phyloP scores from a whole-genome alignment of 1,140 invertebrate genomes.

The Anoplophora glabripennis region DNA sequence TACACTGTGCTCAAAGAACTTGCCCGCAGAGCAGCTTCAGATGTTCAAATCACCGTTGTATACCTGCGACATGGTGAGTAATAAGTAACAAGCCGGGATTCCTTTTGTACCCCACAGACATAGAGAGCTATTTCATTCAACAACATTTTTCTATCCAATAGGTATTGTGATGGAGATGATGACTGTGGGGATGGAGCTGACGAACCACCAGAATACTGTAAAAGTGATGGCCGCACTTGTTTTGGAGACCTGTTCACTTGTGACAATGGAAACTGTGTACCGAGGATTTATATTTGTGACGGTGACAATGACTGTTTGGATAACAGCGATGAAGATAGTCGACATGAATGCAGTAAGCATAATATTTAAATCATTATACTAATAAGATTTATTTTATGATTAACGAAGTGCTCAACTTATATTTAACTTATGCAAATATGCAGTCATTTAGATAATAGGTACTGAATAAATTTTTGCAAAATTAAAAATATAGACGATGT shows the following conservation, averaged over 20 bases:
- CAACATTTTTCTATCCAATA: constrained; percentile 9
- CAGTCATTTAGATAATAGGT: too few relatives aligned
- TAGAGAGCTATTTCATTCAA: too few relatives aligned
- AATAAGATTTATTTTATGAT: too few relatives aligned
- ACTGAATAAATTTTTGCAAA: too few relatives aligned
- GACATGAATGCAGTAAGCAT: constrained; percentile 86
- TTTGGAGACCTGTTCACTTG: constrained; percentile 95
- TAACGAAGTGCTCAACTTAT: too few relatives aligned
- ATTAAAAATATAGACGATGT: too few relatives aligned
- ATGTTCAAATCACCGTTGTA: constrained; percentile 82
- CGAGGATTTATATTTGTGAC: constrained; percentile 95
- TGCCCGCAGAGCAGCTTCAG: constrained; percentile 90
- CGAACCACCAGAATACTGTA: constrained; percentile 88
- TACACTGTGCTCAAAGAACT: constrained; percentile 82
- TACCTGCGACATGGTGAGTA: constrained; percentile 90
- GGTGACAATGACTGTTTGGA: constrained; percentile 94
- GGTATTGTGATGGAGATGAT: constrained; percentile 77
- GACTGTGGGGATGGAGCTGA: constrained; percentile 88
- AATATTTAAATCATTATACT: too few relatives aligned
- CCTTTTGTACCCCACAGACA: too few relatives aligned
- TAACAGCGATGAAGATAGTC: constrained; percentile 84
- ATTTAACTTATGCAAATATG: too few relatives aligned
- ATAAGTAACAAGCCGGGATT: too few relatives aligned
- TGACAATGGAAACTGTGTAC: constrained; percentile 95
- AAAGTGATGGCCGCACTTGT: constrained; percentile 90